Evolutionary conservation across 2,888 invertebrate genomes (phyloP).

Genomic region (Neoaliturus tenellus): DNA sequence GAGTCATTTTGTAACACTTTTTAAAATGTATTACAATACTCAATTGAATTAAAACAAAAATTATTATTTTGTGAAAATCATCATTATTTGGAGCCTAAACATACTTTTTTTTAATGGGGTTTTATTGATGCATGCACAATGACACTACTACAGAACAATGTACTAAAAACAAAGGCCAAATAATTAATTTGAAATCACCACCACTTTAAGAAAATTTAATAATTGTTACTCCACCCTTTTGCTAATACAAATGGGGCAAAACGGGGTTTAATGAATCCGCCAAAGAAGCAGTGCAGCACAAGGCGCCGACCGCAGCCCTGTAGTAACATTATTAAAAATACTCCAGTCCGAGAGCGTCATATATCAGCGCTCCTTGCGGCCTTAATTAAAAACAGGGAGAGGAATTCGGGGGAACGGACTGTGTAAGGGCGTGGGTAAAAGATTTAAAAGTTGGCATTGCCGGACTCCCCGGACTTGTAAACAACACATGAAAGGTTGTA

Average conservation of each 20-base stretch:
- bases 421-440: background rate
- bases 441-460: background rate
- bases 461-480: too few relatives aligned
- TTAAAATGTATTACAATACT: too few relatives aligned
- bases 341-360: slow-evolving; percentile 35
- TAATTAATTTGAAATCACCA: background rate
- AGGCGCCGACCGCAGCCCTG: slow-evolving; percentile 19
- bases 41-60: too few relatives aligned
- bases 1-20: too few relatives aligned
- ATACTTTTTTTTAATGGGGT: too few relatives aligned
- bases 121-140: too few relatives aligned
- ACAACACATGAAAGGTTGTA: too few relatives aligned
- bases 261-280: background rate
- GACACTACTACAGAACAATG: too few relatives aligned
- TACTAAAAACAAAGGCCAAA: background rate
- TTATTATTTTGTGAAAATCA: too few relatives aligned
- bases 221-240: background rate
- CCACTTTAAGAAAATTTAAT: background rate
- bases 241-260: background rate
- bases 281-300: background rate
- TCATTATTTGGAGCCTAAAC: too few relatives aligned
- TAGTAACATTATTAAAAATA: slow-evolving; percentile 49
- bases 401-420: slow-evolving; percentile 28
- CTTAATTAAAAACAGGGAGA: slow-evolving; percentile 37
- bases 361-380: slow-evolving; percentile 44